Conservation (phyloP, 1,140 invertebrate species). For the Leptinotarsa defecta region DNA sequence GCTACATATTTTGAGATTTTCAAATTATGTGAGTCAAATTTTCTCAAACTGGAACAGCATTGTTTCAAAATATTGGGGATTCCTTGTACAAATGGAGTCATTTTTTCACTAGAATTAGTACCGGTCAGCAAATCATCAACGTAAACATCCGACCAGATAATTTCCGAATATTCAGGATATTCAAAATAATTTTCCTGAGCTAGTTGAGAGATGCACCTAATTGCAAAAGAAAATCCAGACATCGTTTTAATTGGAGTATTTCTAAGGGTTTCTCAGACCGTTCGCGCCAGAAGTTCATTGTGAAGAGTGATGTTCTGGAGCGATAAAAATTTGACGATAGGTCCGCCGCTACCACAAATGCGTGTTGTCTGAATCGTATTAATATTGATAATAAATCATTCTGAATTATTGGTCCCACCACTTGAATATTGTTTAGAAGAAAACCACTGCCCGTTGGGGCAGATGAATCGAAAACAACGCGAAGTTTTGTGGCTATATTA, state of each 20-base stretch:
- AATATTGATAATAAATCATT: conserved; percentile 53
- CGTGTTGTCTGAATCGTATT: conserved; percentile 54
- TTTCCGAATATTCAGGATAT: conserved; percentile 30
- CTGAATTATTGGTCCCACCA: conserved; percentile 45
- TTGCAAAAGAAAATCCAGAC: conserved; percentile 45
- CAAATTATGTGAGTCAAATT: too few species aligned
- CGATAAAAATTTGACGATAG: conserved; percentile 53
- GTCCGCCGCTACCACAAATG: conserved; percentile 54
- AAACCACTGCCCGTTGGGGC: conserved; percentile 33
- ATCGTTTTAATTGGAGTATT: conserved; percentile 39
- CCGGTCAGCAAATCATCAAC: too few species aligned
- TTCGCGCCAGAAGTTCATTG: conserved; percentile 52
- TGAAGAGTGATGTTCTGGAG: conserved; percentile 43
- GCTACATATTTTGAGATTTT: too few species aligned
- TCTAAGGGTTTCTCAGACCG: conserved; percentile 40
- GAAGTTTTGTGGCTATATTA: conserved; percentile 43
- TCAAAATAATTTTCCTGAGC: conserved; percentile 31
- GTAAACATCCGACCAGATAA: too few species aligned
- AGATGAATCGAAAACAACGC: conserved; percentile 39
- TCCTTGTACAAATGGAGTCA: too few species aligned
- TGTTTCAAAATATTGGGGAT: too few species aligned
- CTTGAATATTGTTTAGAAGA: conserved; percentile 43
- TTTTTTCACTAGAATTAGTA: too few species aligned
- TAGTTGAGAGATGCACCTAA: conserved; percentile 39
- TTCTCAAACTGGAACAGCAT: too few species aligned